Base-by-base conservation (phyloP, 2,113 vertebrate genomes). In the Cranoglanis bouderius region DNA sequence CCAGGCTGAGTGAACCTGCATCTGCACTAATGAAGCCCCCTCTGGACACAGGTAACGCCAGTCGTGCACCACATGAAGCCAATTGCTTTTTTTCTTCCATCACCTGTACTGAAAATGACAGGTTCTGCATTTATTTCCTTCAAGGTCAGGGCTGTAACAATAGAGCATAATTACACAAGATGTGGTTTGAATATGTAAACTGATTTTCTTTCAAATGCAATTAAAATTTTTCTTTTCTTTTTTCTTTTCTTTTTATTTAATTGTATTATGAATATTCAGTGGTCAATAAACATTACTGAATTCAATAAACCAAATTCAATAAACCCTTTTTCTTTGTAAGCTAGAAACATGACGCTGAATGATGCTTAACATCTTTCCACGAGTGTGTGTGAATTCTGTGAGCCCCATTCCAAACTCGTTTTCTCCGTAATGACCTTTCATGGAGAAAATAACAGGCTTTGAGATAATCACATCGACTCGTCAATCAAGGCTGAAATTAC, bases 21-120 rank as follows among this genome's bases (percentile, higher is more conserved):
- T 40, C 83, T 43, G 65, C 32, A 57, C 86, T 57, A 85, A 88
- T 85, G 35, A 61, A 49, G 29, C 38, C 77, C 19, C 21, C 61
- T 63, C 70, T 38, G 83, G 77, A 85, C 51, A 70, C n/a, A 65
- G 51, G 51, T 77, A 74, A 40, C 24, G 18, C 63, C 40, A 7
- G 70, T 24, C n/a, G 16, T 75, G 80, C 43, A 72, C 29, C 49
- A 46, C 59, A 13, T 43, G 35, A 82, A 85, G 51, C 6, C 9
- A 16, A 35, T 46, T 26, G 14, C 4, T 26, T 61, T 26, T 61
- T 19, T 87, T n/a, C 63, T 16, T 21, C 12, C 55, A 32, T 80
- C 32, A 46, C 19, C 29, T 78, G 16, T 6, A 38, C 24, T 43
- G 51, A 72, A 35, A 38, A 84, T 46, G 29, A 59, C 53, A 65